Conservation (phyloP, 1,140 invertebrate species). For the Apis laboriosa region DNA sequence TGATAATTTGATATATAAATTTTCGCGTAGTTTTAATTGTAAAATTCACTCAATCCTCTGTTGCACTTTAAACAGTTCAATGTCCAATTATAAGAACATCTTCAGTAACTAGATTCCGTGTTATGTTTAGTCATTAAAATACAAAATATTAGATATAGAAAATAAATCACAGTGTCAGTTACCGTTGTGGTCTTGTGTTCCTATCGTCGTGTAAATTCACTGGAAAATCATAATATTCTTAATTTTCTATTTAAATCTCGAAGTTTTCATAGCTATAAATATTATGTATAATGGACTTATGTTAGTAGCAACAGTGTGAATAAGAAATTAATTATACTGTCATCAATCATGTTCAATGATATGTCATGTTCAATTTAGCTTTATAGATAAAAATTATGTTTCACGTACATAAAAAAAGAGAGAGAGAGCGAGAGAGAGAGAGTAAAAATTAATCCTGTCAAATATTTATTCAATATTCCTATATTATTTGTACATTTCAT, state of each 20-base stretch:
- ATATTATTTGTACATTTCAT: conserved; percentile 59
- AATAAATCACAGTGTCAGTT: conserved; percentile 44
- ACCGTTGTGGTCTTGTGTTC: conserved; percentile 44
- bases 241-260: conserved; percentile 14
- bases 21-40: conserved; percentile 31
- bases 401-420: conserved; percentile 32
- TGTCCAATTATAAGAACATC: neutral
- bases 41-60: conserved; percentile 30
- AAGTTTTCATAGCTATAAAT: conserved; percentile 20
- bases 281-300: conserved; percentile 25
- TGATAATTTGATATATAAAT: conserved; percentile 34
- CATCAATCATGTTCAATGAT: conserved; percentile 23
- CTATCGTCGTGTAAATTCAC: conserved; percentile 23
- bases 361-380: conserved; percentile 46
- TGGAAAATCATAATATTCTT: conserved; percentile 16
- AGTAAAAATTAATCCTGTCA: conserved; percentile 50
- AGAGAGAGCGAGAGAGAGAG: neutral
- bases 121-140: conserved; percentile 43
- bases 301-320: conserved; percentile 24
- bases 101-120: conserved; percentile 41
- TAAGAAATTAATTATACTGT: conserved; percentile 40
- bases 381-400: conserved; percentile 39
- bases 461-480: conserved; percentile 59
- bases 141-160: conserved; percentile 37
- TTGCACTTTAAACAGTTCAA: conserved; percentile 8